Conservation (phyloP, 2,888 invertebrate genomes). For the Stenolophus ochropezus region DNA sequence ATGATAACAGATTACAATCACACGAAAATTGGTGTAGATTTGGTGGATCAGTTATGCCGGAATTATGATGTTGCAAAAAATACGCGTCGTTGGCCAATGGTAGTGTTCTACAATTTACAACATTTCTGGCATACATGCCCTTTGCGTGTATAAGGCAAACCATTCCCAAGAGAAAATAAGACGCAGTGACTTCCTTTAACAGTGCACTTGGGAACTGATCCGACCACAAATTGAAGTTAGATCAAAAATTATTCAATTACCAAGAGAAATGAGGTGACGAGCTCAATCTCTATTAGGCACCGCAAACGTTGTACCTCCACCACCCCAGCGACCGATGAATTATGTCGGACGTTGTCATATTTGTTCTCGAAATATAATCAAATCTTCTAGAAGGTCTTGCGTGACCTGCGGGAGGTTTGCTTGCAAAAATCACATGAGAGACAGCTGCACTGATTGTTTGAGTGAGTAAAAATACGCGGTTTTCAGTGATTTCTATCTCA, state of each 20-base stretch:
- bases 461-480: slow-evolving; percentile 22
- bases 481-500: slow-evolving; percentile 13
- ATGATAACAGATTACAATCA: slow-evolving; percentile 49
- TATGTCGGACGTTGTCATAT: slow-evolving; percentile 6
- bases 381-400: slow-evolving; percentile 7
- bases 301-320: slow-evolving; percentile 18
- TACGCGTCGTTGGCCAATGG: slow-evolving; percentile 58
- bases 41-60: slow-evolving; percentile 57
- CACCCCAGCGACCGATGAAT: neutral
- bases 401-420: slow-evolving; percentile 14
- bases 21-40: slow-evolving; percentile 52
- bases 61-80: slow-evolving; percentile 58
- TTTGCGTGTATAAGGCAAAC: slow-evolving; percentile 22
- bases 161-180: neutral
- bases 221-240: slow-evolving; percentile 39
- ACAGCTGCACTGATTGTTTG: slow-evolving; percentile 23
- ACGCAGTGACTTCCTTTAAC: slow-evolving; percentile 41
- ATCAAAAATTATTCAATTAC: slow-evolving; percentile 17
- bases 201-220: slow-evolving; percentile 20
- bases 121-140: slow-evolving; percentile 47
- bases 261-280: slow-evolving; percentile 15
- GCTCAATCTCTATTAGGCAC: slow-evolving; percentile 5
- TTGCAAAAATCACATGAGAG: too few relatives aligned
- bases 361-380: slow-evolving; percentile 1
- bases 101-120: slow-evolving; percentile 56